Evolutionary conservation across 2,113 vertebrate species (phyloP).

Genomic region (Campylomormyrus tamandua): DNA sequence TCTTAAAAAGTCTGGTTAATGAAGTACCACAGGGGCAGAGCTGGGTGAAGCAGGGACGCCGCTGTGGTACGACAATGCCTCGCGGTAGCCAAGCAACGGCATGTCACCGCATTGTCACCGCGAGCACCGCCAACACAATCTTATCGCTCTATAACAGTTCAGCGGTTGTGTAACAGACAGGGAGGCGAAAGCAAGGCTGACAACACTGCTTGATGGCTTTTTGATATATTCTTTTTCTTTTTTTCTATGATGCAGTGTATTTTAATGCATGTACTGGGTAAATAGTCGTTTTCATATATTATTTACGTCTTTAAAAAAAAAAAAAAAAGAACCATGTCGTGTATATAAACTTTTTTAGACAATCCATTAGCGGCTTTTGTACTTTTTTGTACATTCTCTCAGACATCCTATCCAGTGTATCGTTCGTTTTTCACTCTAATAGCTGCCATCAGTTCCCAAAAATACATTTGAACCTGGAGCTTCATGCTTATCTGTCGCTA

Average conservation of each 20-base stretch:
- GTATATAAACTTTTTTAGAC: slow-evolving; percentile 15
- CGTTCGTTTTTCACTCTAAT: background rate
- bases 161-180: background rate
- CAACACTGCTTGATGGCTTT: slow-evolving; percentile 6
- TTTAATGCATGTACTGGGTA: slow-evolving; percentile 25
- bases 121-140: background rate
- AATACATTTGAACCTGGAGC: background rate
- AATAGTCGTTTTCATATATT: slow-evolving; percentile 20
- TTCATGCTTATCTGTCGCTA: background rate
- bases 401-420: background rate
- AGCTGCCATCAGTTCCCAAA: slow-evolving; percentile 8
- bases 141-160: background rate
- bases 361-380: slow-evolving; percentile 18
- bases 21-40: background rate
- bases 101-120: background rate
- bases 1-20: background rate
- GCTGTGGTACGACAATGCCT: slow-evolving; percentile 8
- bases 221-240: slow-evolving; percentile 11
- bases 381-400: slow-evolving; percentile 16
- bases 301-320: slow-evolving; percentile 11
- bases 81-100: background rate
- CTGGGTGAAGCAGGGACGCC: background rate
- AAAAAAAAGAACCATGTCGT: background rate
- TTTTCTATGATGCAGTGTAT: slow-evolving; percentile 21
- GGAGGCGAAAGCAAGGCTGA: background rate